Evolutionary conservation across 2,888 invertebrate genomes (phyloP).

Genomic region (Leucophenga montana): DNA sequence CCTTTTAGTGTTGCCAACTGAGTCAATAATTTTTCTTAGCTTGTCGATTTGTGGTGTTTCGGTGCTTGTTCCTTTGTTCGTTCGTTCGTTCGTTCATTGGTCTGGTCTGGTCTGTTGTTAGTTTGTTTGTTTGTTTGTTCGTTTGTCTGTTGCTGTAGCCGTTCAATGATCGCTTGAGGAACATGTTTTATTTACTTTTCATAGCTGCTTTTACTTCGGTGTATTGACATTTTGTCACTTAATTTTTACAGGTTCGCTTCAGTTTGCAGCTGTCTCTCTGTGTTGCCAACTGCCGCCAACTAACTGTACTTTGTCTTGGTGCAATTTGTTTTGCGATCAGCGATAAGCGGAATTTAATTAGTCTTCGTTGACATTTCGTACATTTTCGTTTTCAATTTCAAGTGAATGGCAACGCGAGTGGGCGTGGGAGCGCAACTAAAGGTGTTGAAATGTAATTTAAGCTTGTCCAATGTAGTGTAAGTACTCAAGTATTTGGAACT

Average conservation of each 20-base stretch:
- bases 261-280: neutral
- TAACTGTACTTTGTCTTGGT: slow-evolving; percentile 13
- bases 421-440: slow-evolving; percentile 11
- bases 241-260: slow-evolving; percentile 44
- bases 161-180: slow-evolving; percentile 38
- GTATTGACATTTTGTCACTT: slow-evolving; percentile 68
- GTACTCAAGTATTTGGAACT: too few species aligned
- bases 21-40: slow-evolving; percentile 25
- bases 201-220: slow-evolving; percentile 34
- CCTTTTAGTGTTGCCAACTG: slow-evolving; percentile 15
- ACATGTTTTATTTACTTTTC: slow-evolving; percentile 7
- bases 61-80: neutral
- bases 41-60: slow-evolving; percentile 7
- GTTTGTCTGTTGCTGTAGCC: slow-evolving; percentile 16
- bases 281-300: slow-evolving; percentile 18
- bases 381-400: slow-evolving; percentile 12
- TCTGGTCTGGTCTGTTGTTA: neutral
- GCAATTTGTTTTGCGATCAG: slow-evolving; percentile 24
- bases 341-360: slow-evolving; percentile 23
- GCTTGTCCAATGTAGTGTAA: too few species aligned
- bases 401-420: slow-evolving; percentile 13
- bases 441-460: slow-evolving; percentile 3
- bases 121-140: slow-evolving; percentile 4
- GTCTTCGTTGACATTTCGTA: slow-evolving; percentile 18
- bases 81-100: neutral